Evolutionary conservation across 2,888 invertebrate genomes (phyloP), one percentile per base, ranked within the genome.

Genomic region (Drosophila vallismaia): DNA sequence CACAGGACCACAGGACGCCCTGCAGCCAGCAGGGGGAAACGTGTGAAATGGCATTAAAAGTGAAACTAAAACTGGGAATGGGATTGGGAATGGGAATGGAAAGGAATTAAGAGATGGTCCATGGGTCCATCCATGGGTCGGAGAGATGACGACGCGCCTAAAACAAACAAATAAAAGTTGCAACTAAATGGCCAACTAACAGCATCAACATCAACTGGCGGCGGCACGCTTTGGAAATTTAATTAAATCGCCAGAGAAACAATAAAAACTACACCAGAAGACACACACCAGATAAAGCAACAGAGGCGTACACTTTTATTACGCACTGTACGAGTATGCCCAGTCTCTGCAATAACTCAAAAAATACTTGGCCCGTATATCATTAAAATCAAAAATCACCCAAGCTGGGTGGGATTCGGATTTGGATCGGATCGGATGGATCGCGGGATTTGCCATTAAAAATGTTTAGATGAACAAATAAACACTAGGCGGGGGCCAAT

Each of bases 311-410:
- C 26, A 66, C 29, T 81, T 81, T 81, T 81, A 81, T 81, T 86
- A 86, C 86, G 67, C 73, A 67, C 54, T 71, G 66, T 48, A 48
- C 53, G 26, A n/a, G n/a, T n/a, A 2, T 26, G 40, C 14, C 31
- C 5, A 36, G 36, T 36, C 67, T 72, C 80, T 44, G 59, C 88
- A 87, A 87, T 84, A 84, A 87, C 82, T 87, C 83, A 84, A 84
- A 84, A 87, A 74, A 84, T 84, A 82, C 82, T 82, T 82, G 74
- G 74, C 29, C 74, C 58, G 76, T 78, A 62, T 87, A 84, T 84
- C 83, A 84, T 84, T 84, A 84, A 87, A 84, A 87, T 84, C 83
- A 79, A 82, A 87, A 87, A 62, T 78, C 87, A 86, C 81, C 86
- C 81, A 81, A 76, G 69, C 85, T 63, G 81, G 80, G 68, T 50